Percentiles rank a stretch among this genome's conserved stretches.
phyloP scores from a whole-genome alignment of 2,888 invertebrate species.

The Carpatolechia fugitivella region DNA sequence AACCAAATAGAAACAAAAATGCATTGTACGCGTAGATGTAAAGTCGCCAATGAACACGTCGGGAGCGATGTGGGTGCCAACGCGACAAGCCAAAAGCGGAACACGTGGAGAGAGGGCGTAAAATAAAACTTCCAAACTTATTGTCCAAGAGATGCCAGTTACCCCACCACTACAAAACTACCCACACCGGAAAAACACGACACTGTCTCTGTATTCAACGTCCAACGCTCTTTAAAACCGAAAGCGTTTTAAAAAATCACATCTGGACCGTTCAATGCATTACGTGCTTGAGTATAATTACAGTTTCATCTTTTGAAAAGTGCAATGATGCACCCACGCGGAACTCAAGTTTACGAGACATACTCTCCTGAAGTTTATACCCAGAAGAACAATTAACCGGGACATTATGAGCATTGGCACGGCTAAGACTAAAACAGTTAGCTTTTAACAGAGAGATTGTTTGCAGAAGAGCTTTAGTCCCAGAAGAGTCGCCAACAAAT shows the following conservation, averaged over 20 bases:
- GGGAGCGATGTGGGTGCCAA: background rate
- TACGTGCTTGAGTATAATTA: background rate
- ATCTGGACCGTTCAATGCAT: constrained; percentile 17
- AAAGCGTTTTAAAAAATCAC: background rate
- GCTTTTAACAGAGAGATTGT: background rate
- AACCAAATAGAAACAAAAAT: background rate
- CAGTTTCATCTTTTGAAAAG: constrained; percentile 22
- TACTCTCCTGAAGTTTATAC: constrained; percentile 35
- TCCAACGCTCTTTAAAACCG: constrained; percentile 14
- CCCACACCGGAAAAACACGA: constrained; percentile 20
- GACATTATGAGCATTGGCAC: constrained; percentile 14
- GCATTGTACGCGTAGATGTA: too few relatives aligned
- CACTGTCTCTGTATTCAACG: background rate
- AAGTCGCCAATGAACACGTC: too few relatives aligned
- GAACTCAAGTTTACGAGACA: constrained; percentile 38
- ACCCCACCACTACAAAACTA: constrained; percentile 25
- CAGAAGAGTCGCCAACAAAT: background rate
- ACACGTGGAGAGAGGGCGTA: constrained; percentile 38
- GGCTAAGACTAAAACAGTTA: background rate
- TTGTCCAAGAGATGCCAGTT: constrained; percentile 39
- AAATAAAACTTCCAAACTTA: constrained; percentile 56
- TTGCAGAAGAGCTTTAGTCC: background rate
- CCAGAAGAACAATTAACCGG: constrained; percentile 34
- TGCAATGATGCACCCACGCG: constrained; percentile 53
- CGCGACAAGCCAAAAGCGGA: constrained; percentile 35